Conservation (phyloP, 35 echinoderm and acorn worm species). For the Stichopus chloronotus region DNA sequence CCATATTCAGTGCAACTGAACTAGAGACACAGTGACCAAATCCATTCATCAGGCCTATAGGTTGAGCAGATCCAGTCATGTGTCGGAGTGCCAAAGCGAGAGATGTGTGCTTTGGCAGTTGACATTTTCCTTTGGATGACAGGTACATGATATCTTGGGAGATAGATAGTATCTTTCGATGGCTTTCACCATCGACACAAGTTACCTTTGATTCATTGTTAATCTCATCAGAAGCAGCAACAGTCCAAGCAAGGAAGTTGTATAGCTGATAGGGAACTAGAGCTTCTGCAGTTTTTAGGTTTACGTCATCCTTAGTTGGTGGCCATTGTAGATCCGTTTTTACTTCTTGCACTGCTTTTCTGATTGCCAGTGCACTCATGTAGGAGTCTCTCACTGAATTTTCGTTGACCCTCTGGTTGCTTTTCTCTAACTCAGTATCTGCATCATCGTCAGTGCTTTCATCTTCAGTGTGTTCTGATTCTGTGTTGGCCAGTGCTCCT, state of each 20-base stretch:
- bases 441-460: background rate
- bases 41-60: conserved; percentile 78
- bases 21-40: conserved; percentile 63
- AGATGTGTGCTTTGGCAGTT: conserved; percentile 66
- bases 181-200: background rate
- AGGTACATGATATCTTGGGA: conserved; percentile 52
- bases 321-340: conserved; percentile 39
- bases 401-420: background rate
- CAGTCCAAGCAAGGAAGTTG: conserved; percentile 55
- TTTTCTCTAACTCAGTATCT: background rate
- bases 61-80: conserved; percentile 72
- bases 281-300: conserved; percentile 26
- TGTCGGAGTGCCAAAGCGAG: conserved; percentile 76
- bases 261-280: conserved; percentile 46
- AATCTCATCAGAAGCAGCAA: conserved; percentile 44
- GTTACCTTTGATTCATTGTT: conserved; percentile 28
- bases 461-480: background rate
- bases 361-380: conserved; percentile 23
- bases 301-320: conserved; percentile 47
- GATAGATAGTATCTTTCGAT: conserved; percentile 14
- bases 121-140: conserved; percentile 44
- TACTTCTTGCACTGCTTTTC: conserved; percentile 19
- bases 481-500: background rate
- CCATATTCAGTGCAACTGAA: conserved; percentile 46
- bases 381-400: background rate